These are phyloP conservation scores for Pheosia tremula DNA, from an alignment of 2,888 invertebrate genomes.

Conservation along the genomic window DNA sequence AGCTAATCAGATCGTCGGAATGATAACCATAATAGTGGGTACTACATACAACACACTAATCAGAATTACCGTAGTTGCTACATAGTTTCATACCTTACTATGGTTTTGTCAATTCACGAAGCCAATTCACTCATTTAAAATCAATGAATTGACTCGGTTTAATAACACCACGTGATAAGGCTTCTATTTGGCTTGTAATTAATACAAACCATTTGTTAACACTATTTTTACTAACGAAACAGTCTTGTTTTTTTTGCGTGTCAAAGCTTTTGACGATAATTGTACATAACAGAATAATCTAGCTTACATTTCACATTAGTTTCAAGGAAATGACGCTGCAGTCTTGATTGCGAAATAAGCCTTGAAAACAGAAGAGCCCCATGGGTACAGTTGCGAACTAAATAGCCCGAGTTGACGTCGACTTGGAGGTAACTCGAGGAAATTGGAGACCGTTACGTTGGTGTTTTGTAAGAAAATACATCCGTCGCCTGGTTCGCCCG, in stretches of 20 bases:
- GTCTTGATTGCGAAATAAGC: conserved; percentile 58
- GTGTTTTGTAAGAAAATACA: conserved; percentile 26
- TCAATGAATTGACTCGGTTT: too few species aligned
- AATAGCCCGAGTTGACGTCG: conserved; percentile 44
- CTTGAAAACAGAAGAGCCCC: conserved; percentile 49
- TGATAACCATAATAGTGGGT: too few species aligned
- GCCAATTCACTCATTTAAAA: too few species aligned
- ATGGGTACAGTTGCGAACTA: conserved; percentile 48
- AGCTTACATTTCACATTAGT: conserved; percentile 24
- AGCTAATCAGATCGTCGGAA: too few species aligned
- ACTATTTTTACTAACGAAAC: too few species aligned
- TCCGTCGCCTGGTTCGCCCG: conserved; percentile 13
- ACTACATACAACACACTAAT: too few species aligned
- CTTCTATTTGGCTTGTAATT: too few species aligned
- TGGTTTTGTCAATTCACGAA: too few species aligned
- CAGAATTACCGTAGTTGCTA: too few species aligned
- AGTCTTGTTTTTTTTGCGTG: neutral
- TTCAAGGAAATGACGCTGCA: conserved; percentile 30
- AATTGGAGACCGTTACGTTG: conserved; percentile 29
- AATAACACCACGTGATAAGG: too few species aligned
- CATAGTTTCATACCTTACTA: too few species aligned
- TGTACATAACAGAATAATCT: conserved; percentile 4
- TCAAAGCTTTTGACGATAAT: neutral
- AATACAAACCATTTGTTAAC: too few species aligned
- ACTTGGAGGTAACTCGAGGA: conserved; percentile 34